These are phyloP conservation scores for Oxytorus armatus DNA, from an alignment of 2,888 invertebrate genomes.

Conservation along the genomic window DNA sequence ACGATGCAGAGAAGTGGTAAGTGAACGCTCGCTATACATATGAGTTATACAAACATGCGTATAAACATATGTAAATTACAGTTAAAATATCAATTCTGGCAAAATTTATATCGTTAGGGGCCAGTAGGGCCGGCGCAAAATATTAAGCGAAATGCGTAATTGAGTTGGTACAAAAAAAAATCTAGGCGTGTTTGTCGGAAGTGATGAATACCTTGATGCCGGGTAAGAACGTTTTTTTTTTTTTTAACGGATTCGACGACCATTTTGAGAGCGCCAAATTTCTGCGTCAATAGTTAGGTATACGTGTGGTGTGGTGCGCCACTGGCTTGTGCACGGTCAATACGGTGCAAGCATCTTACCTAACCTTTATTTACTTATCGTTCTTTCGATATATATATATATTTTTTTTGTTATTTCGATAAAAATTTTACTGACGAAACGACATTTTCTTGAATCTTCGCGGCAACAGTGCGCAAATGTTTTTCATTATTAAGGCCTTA, in stretches of 20 bases:
- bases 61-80: neutral
- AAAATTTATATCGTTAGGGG: neutral
- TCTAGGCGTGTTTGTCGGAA: neutral
- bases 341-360: constrained; percentile 63
- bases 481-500: no score
- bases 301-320: constrained; percentile 39
- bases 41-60: neutral
- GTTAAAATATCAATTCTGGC: constrained; percentile 11
- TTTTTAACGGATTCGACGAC: constrained; percentile 69
- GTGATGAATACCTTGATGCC: neutral
- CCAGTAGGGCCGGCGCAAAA: no score
- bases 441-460: constrained; percentile 3
- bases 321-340: constrained; percentile 73
- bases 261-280: constrained; percentile 80
- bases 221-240: constrained; percentile 44
- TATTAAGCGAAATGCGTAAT: no score
- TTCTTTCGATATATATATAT: constrained; percentile 1
- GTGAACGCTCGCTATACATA: constrained; percentile 49
- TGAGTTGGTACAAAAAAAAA: neutral
- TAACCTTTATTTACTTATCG: constrained; percentile 18
- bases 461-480: no score
- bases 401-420: constrained; percentile 12
- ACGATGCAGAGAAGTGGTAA: constrained; percentile 79
- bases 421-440: neutral
- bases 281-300: constrained; percentile 74